A percentile compares a stretch with the other conserved stretches of the same genome.
Evolutionary conservation across 2,888 invertebrate species (phyloP).

Genomic region (Agonopterix subpropinquella): DNA sequence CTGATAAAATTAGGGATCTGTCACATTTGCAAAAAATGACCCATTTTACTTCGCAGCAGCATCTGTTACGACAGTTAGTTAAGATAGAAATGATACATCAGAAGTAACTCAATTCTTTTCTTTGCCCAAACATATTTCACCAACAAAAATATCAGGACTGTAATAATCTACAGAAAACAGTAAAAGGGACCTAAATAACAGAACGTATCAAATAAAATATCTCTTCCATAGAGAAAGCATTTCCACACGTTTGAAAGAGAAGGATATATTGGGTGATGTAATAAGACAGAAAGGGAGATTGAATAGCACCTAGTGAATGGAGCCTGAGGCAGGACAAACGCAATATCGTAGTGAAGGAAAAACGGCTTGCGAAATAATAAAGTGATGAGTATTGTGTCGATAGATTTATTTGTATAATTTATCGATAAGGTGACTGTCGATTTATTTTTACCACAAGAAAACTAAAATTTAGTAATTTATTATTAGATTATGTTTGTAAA

Average conservation of each 20-base stretch:
- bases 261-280: slow-evolving; percentile 10
- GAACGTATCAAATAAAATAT: slow-evolving; percentile 36
- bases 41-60: too few species aligned
- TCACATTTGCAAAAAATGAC: too few species aligned
- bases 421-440: too few species aligned
- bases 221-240: slow-evolving; percentile 26
- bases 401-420: not conserved
- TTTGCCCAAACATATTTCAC: not conserved
- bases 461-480: too few species aligned
- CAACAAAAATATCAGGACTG: not conserved
- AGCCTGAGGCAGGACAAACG: slow-evolving; percentile 37
- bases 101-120: not conserved
- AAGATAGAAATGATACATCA: not conserved
- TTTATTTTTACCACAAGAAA: too few species aligned
- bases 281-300: slow-evolving; percentile 17
- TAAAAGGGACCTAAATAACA: not conserved
- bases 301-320: slow-evolving; percentile 21
- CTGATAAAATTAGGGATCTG: too few species aligned
- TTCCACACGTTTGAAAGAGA: slow-evolving; percentile 13
- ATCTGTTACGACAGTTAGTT: too few species aligned
- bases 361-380: slow-evolving; percentile 17
- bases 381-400: slow-evolving; percentile 15
- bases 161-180: not conserved
- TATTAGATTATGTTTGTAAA: too few species aligned
- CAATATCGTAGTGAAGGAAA: slow-evolving; percentile 36